phyloP scores from a whole-genome alignment of 2,888 invertebrate species.

The Phaonia tiefii region DNA sequence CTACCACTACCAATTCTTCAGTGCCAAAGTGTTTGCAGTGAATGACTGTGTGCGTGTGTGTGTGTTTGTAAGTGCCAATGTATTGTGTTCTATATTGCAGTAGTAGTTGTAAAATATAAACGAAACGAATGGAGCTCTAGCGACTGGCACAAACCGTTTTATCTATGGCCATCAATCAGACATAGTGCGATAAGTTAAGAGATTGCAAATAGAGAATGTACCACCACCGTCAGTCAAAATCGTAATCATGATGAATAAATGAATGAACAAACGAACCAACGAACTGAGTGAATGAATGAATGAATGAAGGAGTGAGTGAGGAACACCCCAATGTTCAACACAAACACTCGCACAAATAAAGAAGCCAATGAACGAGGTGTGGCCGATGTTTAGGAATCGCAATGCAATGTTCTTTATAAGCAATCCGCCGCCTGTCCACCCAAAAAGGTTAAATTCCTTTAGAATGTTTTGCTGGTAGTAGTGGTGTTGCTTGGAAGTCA shows the following conservation, averaged over 20 bases:
- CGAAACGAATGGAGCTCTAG: constrained; percentile 20
- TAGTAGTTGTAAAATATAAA: constrained; percentile 20
- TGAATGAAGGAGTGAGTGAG: constrained; percentile 40
- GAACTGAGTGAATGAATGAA: constrained; percentile 27
- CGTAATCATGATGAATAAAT: constrained; percentile 64
- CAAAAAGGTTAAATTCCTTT: constrained; percentile 53
- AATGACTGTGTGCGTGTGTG: not conserved
- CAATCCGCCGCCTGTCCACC: constrained; percentile 17
- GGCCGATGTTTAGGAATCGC: constrained; percentile 27
- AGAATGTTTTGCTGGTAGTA: constrained; percentile 1
- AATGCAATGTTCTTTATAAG: constrained; percentile 14
- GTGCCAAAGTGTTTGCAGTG: not conserved
- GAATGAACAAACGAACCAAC: constrained; percentile 49
- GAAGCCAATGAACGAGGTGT: constrained; percentile 54
- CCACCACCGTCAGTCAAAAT: constrained; percentile 65
- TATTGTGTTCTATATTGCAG: constrained; percentile 18
- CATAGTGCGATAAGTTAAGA: constrained; percentile 80
- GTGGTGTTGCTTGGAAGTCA: constrained; percentile 35
- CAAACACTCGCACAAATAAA: too few species aligned
- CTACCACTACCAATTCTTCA: not conserved
- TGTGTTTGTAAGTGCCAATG: constrained; percentile 14
- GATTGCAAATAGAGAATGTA: constrained; percentile 79
- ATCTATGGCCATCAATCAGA: constrained; percentile 81
- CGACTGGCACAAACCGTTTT: constrained; percentile 75
- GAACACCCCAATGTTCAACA: not conserved